Conservation (phyloP, 2,797 vertebrate species). For the Saxicola maurus region DNA sequence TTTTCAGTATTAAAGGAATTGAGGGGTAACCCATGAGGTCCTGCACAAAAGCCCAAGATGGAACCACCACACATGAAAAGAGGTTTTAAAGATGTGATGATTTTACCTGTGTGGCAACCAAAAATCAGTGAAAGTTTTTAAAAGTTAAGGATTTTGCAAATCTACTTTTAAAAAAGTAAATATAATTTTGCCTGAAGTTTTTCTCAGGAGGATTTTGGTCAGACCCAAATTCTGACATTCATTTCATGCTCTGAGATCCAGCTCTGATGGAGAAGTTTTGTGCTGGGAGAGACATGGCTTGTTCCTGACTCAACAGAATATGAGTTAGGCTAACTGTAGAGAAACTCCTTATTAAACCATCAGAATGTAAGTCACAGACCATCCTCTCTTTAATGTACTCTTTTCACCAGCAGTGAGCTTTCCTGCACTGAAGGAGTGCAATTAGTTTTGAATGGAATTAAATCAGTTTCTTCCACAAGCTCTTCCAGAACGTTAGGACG, state of each 20-base stretch:
- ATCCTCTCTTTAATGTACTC: neutral
- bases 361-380: neutral
- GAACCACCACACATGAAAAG: neutral
- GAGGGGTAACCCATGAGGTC: neutral
- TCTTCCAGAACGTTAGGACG: neutral
- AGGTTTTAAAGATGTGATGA: neutral
- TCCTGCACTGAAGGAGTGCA: neutral
- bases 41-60: neutral
- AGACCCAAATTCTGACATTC: neutral
- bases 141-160: neutral
- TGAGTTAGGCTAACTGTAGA: neutral
- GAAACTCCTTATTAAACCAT: neutral
- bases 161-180: neutral
- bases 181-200: neutral
- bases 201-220: neutral
- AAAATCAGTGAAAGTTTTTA: neutral
- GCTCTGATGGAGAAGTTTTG: neutral
- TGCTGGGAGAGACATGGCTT: neutral
- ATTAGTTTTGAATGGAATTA: neutral
- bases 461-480: neutral
- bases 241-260: neutral
- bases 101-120: neutral
- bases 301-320: neutral
- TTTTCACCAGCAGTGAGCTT: neutral
- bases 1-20: neutral